Evolutionary conservation across 2,113 vertebrate genomes (phyloP), one percentile per base, ranked within the genome.

Genomic region (Chionomys nivalis): DNA sequence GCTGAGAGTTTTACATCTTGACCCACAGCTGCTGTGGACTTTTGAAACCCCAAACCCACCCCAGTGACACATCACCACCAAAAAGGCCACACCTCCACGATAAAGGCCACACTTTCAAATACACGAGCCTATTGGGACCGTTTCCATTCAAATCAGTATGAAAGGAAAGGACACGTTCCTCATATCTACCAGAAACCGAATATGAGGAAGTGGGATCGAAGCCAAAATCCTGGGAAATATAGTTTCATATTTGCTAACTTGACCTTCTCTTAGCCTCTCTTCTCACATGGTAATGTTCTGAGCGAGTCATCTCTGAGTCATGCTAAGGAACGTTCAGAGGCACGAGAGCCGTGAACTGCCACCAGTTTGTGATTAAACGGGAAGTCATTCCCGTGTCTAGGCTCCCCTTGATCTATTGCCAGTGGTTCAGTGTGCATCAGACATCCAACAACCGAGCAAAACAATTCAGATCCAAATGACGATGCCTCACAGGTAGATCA

Each of bases 231-330:
- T 70, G 44, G 79, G 77, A 95, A 93, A 89, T 87, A 63, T 17
- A 58, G 76, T 36, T 49, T 91, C 47, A 52, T 49, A 55, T 79
- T 49, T 96, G 85, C 75, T 92, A 36, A 82, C 86, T n/a, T 90
- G 81, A 93, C 39, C 52, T 95, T 89, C 49, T 95, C n/a, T 92
- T 87, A 77, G 36, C 42, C 28, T 86, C 55, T 86, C 87, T 78
- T 91, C 47, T 49, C 49, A 44, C 61, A 65, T 28, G 58, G 52
- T 39, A 96, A 90, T 42, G 63, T 91, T 89, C 90, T 44, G 75
- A 87, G 7, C 23, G 24, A 70, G 58, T 92, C 68, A 81, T 23
- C 78, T 96, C 94, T 96, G 68, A 76, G 58, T 95, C 49, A 96
- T 66, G 63, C 89, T 89, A 83, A 79, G 49, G 70, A 92, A 91